A percentile compares a stretch with the other conserved stretches of the same genome.
Conservation (phyloP, 2,797 vertebrate genomes). For the Adelosebastes latens region DNA sequence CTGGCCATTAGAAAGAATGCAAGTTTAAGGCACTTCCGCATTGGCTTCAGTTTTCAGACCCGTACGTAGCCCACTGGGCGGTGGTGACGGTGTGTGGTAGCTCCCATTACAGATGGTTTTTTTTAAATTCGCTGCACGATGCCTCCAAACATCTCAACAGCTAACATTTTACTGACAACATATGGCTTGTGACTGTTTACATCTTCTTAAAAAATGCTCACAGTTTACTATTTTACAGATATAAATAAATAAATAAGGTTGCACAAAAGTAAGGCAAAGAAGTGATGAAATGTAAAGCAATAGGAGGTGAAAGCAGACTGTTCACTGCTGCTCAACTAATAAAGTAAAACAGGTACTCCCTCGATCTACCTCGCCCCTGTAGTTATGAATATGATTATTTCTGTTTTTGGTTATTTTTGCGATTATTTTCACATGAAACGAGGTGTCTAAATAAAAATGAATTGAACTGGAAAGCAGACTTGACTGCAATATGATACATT, state of each 20-base stretch:
- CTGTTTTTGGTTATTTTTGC: slow-evolving; percentile 31
- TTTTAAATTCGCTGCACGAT: not conserved
- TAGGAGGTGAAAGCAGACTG: not conserved
- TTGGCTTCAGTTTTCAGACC: not conserved
- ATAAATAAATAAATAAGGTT: not conserved
- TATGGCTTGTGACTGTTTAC: not conserved
- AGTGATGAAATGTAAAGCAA: slow-evolving; percentile 51
- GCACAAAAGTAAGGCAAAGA: slow-evolving; percentile 11
- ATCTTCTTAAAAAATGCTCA: not conserved
- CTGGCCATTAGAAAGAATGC: not conserved
- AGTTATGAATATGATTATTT: slow-evolving; percentile 59
- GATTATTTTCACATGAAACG: slow-evolving; percentile 61
- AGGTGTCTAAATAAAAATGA: slow-evolving; percentile 55
- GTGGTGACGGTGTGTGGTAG: not conserved
- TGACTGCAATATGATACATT: slow-evolving; percentile 63
- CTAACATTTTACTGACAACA: not conserved
- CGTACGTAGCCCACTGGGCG: not conserved
- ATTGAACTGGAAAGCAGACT: slow-evolving; percentile 68
- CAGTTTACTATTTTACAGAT: not conserved
- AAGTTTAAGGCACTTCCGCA: not conserved
- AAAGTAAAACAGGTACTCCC: not conserved
- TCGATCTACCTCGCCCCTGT: not conserved
- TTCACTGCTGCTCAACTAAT: not conserved
- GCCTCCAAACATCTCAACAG: not conserved
- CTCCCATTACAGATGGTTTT: not conserved